Evolutionary conservation across 2,113 vertebrate species (phyloP).

Genomic region (Kryptolebias marmoratus): DNA sequence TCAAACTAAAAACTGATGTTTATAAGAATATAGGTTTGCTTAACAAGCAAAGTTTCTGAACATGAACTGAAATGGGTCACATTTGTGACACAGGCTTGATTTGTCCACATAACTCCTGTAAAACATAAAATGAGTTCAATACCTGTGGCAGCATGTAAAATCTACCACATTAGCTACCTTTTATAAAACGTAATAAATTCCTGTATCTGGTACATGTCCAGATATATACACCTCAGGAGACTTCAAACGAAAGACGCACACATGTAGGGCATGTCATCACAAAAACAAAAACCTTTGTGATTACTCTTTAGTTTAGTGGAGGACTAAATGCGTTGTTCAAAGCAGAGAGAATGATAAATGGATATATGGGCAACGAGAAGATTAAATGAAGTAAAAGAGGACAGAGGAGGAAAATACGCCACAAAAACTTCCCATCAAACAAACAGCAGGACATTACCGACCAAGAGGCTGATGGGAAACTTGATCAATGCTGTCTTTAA

Average conservation of each 20-base stretch:
- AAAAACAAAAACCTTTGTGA: conserved; percentile 6
- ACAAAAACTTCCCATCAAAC: conserved; percentile 15
- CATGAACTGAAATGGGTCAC: conserved; percentile 47
- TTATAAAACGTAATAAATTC: not conserved
- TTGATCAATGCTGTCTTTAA: conserved; percentile 43
- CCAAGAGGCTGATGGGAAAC: conserved; percentile 39
- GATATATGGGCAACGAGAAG: not conserved
- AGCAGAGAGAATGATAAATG: conserved; percentile 16
- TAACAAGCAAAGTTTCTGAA: conserved; percentile 51
- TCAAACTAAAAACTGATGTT: not conserved
- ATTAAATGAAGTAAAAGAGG: conserved; percentile 1
- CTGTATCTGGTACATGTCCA: not conserved
- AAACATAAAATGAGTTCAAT: not conserved
- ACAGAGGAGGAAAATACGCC: conserved; percentile 19
- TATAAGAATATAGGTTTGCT: not conserved
- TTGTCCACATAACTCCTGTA: not conserved
- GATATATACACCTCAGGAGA: not conserved
- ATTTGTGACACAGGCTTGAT: conserved; percentile 10
- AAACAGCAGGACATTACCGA: conserved; percentile 38
- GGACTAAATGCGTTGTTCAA: conserved; percentile 17
- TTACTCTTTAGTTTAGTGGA: conserved; percentile 16
- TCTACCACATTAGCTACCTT: not conserved
- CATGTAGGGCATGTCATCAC: not conserved
- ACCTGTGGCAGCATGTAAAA: not conserved
- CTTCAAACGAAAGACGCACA: not conserved